A percentile compares a stretch with the other conserved stretches of the same genome.
phyloP scores from a whole-genome alignment of 2,797 vertebrate genomes.

The Falco berigora region DNA sequence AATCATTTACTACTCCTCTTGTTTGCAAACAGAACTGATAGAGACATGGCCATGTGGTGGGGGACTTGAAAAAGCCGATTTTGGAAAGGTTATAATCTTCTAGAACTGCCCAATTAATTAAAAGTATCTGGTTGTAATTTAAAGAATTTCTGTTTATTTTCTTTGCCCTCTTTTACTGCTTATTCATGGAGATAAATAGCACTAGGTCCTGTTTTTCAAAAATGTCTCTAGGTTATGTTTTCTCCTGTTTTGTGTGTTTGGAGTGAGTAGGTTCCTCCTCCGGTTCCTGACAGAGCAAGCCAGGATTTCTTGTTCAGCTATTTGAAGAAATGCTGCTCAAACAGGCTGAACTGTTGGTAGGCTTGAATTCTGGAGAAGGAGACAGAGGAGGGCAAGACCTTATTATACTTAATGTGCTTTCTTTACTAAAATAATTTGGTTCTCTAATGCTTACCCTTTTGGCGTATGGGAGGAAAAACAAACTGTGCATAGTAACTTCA shows the following conservation, averaged over 20 bases:
- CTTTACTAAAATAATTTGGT: not conserved
- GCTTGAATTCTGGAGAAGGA: not conserved
- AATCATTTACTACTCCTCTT: not conserved
- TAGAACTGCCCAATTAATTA: not conserved
- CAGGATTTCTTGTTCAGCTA: not conserved
- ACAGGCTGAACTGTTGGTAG: not conserved
- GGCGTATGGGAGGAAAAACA: not conserved
- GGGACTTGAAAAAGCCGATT: not conserved
- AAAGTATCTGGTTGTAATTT: not conserved
- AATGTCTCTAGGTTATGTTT: not conserved
- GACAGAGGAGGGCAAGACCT: not conserved
- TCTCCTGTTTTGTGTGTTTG: not conserved
- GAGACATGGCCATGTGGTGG: not conserved
- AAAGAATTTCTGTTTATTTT: not conserved
- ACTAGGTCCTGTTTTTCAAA: not conserved
- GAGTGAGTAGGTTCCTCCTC: not conserved
- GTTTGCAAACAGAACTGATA: not conserved
- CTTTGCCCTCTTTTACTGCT: not conserved
- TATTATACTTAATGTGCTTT: not conserved
- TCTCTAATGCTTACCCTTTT: not conserved
- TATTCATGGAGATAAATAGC: not conserved
- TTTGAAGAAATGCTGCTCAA: not conserved
- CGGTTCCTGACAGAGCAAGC: not conserved
- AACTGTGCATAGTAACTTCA: not conserved
- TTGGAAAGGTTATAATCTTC: not conserved